A percentile compares a stretch with the other conserved stretches of the same genome.
Evolutionary conservation across 2,888 invertebrate species (phyloP).

Genomic region (Toxonevra muliebris): DNA sequence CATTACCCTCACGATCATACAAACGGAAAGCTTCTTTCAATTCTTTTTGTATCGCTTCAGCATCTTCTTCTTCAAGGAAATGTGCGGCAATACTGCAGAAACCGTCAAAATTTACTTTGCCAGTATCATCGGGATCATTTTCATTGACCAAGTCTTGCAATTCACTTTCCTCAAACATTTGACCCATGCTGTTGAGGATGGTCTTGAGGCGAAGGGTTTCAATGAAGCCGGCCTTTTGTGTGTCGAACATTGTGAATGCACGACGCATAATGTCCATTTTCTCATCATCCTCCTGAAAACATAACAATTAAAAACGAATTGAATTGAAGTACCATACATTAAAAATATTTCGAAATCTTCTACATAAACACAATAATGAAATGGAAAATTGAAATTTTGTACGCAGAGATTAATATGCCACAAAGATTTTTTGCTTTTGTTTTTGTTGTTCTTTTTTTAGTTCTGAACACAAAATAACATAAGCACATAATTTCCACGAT

Average conservation of each 20-base stretch:
- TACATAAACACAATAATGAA: too few relatives aligned
- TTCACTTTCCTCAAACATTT: constrained; percentile 91
- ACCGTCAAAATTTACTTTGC: constrained; percentile 93
- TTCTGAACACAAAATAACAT: too few relatives aligned
- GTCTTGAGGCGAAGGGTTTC: constrained; percentile 91
- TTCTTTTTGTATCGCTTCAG: constrained; percentile 96
- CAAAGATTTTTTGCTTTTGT: too few relatives aligned
- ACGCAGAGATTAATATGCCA: too few relatives aligned
- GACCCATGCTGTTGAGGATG: constrained; percentile 94
- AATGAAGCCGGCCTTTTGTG: constrained; percentile 90
- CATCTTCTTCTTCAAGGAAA: constrained; percentile 95
- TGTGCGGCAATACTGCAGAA: constrained; percentile 92
- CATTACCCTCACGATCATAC: constrained; percentile 96
- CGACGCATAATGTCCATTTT: constrained; percentile 91
- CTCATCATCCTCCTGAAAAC: constrained; percentile 74
- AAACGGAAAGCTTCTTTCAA: constrained; percentile 96
- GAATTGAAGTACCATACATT: too few relatives aligned
- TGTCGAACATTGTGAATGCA: constrained; percentile 97
- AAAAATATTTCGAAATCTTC: too few relatives aligned
- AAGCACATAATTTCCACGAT: too few relatives aligned
- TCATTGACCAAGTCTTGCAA: constrained; percentile 88
- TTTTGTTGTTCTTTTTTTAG: too few relatives aligned
- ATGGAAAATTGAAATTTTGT: too few relatives aligned
- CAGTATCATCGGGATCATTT: constrained; percentile 90
- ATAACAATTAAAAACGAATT: too few relatives aligned